phyloP scores from a whole-genome alignment of 2,888 invertebrate genomes.

The Perithous albicinctus region DNA sequence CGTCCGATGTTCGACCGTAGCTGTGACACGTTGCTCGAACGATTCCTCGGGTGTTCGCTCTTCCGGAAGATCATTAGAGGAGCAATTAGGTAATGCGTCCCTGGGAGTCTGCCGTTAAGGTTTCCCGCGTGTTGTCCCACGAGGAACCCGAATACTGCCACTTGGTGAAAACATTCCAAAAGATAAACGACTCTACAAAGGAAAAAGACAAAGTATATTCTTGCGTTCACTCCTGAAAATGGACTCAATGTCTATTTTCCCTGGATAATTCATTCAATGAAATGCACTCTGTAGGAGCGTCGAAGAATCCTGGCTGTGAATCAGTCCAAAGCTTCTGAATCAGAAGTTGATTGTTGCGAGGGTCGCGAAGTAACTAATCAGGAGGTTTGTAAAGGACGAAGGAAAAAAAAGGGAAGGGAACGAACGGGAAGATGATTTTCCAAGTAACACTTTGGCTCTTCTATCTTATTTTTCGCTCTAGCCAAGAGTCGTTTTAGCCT shows the following conservation, averaged over 20 bases:
- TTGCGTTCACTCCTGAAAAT: constrained; percentile 42
- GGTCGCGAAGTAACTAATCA: constrained; percentile 75
- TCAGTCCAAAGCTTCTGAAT: constrained; percentile 68
- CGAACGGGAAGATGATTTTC: constrained; percentile 62
- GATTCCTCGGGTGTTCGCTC: constrained; percentile 64
- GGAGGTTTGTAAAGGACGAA: constrained; percentile 51
- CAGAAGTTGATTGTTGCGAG: constrained; percentile 73
- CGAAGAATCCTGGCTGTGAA: constrained; percentile 45
- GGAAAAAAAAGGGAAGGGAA: background rate
- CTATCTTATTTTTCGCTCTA: constrained; percentile 63
- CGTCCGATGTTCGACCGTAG: constrained; percentile 7
- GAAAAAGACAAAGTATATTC: constrained; percentile 43
- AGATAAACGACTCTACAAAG: constrained; percentile 31
- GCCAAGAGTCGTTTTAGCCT: constrained; percentile 28
- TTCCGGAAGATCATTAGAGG: constrained; percentile 72
- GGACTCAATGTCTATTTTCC: constrained; percentile 1
- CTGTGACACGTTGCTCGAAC: constrained; percentile 47
- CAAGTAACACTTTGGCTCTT: constrained; percentile 62
- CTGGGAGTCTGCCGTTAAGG: constrained; percentile 59
- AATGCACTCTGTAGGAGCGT: constrained; percentile 49
- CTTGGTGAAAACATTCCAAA: constrained; percentile 39
- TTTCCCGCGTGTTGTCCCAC: background rate
- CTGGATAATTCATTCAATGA: background rate
- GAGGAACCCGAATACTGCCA: constrained; percentile 68
- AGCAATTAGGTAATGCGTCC: constrained; percentile 78